These are phyloP conservation scores for Drosophila mojavensis DNA, from an alignment of 1,140 invertebrate species.

Conservation along the genomic window DNA sequence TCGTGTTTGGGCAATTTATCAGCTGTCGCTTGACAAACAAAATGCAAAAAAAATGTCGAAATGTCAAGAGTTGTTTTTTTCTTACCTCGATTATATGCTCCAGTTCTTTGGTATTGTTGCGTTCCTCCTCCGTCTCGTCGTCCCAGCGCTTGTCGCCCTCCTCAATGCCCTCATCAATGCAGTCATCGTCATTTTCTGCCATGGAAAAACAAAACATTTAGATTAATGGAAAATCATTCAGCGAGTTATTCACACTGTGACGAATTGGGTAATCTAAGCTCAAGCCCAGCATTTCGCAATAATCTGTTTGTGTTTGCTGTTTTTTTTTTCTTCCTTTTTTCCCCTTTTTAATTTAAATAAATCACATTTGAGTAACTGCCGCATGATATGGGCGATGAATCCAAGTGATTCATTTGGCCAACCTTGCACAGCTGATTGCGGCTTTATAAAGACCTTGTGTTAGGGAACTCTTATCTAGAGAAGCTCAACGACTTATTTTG, in stretches of 20 bases:
- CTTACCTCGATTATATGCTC: slow-evolving; percentile 83
- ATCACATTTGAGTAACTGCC: slow-evolving; percentile 11
- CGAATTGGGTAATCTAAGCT: slow-evolving; percentile 27
- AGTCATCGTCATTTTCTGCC: slow-evolving; percentile 93
- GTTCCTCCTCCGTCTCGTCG: slow-evolving; percentile 86
- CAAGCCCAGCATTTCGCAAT: slow-evolving; percentile 1
- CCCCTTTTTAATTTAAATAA: not conserved
- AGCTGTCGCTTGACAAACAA: slow-evolving; percentile 31
- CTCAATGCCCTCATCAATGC: slow-evolving; percentile 94
- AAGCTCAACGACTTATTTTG: slow-evolving; percentile 9
- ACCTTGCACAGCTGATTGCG: slow-evolving; percentile 26
- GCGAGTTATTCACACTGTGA: slow-evolving; percentile 19
- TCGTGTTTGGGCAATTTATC: slow-evolving; percentile 54
- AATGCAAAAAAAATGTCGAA: slow-evolving; percentile 25
- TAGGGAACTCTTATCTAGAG: slow-evolving; percentile 24
- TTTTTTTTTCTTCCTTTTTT: not conserved
- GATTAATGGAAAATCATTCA: slow-evolving; percentile 4
- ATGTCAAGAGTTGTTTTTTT: slow-evolving; percentile 41
- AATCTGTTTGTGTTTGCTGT: not conserved
- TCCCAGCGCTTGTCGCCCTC: slow-evolving; percentile 84
- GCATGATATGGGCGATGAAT: not conserved
- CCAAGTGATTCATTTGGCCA: slow-evolving; percentile 25
- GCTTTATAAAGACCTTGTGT: not conserved
- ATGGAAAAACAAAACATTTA: slow-evolving; percentile 19
- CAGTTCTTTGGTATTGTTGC: slow-evolving; percentile 83